Percentiles rank a stretch among this genome's conserved stretches.
phyloP scores from a whole-genome alignment of 2,888 invertebrate species.

The Auanema freiburgensis region DNA sequence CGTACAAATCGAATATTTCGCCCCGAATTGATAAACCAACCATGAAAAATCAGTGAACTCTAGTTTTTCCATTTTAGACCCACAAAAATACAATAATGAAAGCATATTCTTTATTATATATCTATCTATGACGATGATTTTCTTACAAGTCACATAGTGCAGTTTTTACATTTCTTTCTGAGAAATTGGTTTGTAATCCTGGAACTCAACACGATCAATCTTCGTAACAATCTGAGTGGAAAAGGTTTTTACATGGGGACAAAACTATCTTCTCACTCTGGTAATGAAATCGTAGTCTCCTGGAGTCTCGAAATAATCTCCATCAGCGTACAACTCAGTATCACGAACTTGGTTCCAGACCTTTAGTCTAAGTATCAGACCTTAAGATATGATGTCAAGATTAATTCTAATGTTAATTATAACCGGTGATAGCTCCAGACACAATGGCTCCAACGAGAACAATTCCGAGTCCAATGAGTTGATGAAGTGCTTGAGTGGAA shows the following conservation, averaged over 20 bases:
- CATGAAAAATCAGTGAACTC: background rate
- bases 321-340: conserved; percentile 52
- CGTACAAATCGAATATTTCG: background rate
- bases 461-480: conserved; percentile 76
- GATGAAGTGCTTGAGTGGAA: conserved; percentile 79
- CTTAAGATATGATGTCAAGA: conserved; percentile 24
- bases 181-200: conserved; percentile 42
- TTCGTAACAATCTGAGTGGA: conserved; percentile 45
- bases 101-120: too few relatives aligned
- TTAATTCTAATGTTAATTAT: background rate
- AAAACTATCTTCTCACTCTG: conserved; percentile 33
- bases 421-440: conserved; percentile 75
- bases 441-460: conserved; percentile 76
- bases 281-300: conserved; percentile 61
- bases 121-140: too few relatives aligned
- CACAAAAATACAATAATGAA: too few relatives aligned
- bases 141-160: too few relatives aligned
- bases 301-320: conserved; percentile 59
- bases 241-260: background rate
- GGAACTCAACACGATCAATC: conserved; percentile 52
- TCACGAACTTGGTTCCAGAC: conserved; percentile 53
- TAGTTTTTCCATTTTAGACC: background rate
- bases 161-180: conserved; percentile 34
- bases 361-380: conserved; percentile 45
- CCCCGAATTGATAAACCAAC: background rate